These are phyloP conservation scores for Telmatochromis sp. DNA, from an alignment of 2,113 vertebrate species.

Conservation along the genomic window DNA sequence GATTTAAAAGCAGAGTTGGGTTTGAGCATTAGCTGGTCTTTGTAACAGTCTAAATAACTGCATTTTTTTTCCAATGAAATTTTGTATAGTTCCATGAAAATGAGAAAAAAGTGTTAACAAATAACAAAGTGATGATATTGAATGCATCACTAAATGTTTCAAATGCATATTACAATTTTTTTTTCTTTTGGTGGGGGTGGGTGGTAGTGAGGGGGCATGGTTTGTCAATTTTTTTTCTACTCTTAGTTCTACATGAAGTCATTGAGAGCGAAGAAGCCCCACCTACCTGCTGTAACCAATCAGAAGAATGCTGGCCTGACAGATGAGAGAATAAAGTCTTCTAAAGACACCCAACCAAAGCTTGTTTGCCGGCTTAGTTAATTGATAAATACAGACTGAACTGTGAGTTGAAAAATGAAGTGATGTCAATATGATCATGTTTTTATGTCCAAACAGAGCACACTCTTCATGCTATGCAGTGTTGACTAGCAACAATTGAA, in stretches of 20 bases:
- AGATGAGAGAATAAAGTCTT: not conserved
- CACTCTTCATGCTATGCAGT: not conserved
- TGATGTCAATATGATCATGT: not conserved
- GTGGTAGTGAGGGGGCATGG: not conserved
- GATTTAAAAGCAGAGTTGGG: not conserved
- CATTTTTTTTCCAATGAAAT: fast-evolving
- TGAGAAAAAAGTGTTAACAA: not conserved
- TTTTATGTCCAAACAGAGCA: not conserved
- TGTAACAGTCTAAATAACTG: not conserved
- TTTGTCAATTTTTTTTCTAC: fast-evolving
- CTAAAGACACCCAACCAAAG: not conserved
- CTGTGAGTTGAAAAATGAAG: not conserved
- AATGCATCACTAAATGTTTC: fast-evolving
- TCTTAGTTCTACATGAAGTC: not conserved
- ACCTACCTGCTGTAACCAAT: not conserved
- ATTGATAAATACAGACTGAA: not conserved
- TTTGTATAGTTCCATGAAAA: not conserved
- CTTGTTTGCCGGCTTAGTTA: fast-evolving
- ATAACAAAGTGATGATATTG: not conserved
- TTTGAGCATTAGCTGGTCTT: not conserved
- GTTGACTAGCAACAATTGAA: not conserved
- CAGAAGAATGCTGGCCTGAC: not conserved
- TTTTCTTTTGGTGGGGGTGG: not conserved
- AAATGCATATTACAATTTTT: not conserved
- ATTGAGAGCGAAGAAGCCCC: not conserved